Conservation (phyloP, 2,888 invertebrate species). For the Pomacea canaliculata region DNA sequence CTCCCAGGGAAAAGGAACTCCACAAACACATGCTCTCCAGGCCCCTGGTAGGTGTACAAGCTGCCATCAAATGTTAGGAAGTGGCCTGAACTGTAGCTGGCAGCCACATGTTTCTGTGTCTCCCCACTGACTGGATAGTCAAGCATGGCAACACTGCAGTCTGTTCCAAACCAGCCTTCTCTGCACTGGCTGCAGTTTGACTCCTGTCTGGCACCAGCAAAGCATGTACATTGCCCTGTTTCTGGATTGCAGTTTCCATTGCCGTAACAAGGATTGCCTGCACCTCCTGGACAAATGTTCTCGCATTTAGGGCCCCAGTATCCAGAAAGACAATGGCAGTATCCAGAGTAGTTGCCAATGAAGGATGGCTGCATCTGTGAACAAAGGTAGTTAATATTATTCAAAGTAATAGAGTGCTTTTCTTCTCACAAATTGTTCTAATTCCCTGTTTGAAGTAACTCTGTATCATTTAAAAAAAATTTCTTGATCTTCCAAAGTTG, state of each 20-base stretch:
- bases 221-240: conserved; percentile 46
- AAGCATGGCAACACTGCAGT: conserved; percentile 42
- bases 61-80: conserved; percentile 48
- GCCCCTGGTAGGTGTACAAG: conserved; percentile 37
- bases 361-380: conserved; percentile 6
- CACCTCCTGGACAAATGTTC: conserved; percentile 47
- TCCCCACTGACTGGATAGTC: conserved; percentile 20
- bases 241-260: conserved; percentile 43
- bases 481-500: no score
- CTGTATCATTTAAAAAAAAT: no score
- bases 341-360: conserved; percentile 27
- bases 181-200: conserved; percentile 41
- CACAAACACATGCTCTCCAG: conserved; percentile 45
- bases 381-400: background rate
- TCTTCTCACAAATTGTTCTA: no score
- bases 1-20: background rate
- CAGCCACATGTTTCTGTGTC: conserved; percentile 5
- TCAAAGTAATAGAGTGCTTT: no score
- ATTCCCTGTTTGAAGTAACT: no score
- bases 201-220: conserved; percentile 30
- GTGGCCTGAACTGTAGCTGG: conserved; percentile 36
- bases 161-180: conserved; percentile 44
- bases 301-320: conserved; percentile 46
- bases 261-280: conserved; percentile 44
- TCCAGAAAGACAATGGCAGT: conserved; percentile 45